Evolutionary conservation across 2,113 vertebrate species (phyloP), one percentile per base, ranked within the genome.

Genomic region (Indicator indicator): DNA sequence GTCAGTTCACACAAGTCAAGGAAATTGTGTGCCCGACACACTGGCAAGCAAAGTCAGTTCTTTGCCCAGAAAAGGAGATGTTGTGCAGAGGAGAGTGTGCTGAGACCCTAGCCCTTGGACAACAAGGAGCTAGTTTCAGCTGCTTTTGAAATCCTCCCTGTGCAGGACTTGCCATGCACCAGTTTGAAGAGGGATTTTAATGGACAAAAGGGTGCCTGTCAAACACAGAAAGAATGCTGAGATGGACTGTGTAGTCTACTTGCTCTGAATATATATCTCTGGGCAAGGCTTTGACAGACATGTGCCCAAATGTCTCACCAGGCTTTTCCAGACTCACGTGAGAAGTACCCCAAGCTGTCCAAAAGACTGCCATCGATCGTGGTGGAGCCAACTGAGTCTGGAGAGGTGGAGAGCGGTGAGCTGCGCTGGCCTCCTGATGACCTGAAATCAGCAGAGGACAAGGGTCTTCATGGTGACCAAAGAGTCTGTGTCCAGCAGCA

Each of bases 351-450:
- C 23, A 99, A 99, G 97, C 78, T 99, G 96, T 98, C 98, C 80
- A 98, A 99, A 96, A 97, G 98, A 52, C 97, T 99, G 88, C 99
- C 99, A 0, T 99, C 99, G 1, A 99, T 99, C 8, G 98, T 99
- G 64, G 98, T 99, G 87, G 99, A 99, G 95, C 98, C 98, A 0
- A 98, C 97, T 0, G 98, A 99, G 42, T 97, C 95, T 1, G 96
- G 97, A 2, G 98, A 99, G 59, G 98, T 99, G 90, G 99, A 99
- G 96, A 99, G 98, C 0, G 99, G 99, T 30, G 99, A 99, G 97
- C 97, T 99, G 6, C 98, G 99, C 77, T 99, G 99, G 99, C 99
- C 99, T 12, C 99, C 99, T 1, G 98, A 98, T 46, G 98, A 99
- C 82, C 96, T 98, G 36, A 97, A 96, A 81, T 97, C 98, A 21